Conservation (phyloP, 2,888 invertebrate species). For the Nemotelus nigrinus region DNA sequence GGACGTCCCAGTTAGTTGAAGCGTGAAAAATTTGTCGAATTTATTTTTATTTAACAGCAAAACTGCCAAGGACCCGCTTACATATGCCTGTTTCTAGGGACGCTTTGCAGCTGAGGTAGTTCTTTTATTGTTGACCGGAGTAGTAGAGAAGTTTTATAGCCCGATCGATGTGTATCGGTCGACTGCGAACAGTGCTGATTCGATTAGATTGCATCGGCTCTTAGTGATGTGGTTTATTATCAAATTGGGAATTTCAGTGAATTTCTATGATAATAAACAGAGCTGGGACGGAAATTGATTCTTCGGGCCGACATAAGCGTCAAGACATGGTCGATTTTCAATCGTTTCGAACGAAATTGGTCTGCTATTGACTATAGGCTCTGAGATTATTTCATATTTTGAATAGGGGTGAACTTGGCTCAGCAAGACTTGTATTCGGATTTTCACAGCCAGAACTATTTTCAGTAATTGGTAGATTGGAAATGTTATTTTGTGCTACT, state of each 20-base stretch:
- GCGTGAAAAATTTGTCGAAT: conserved; percentile 47
- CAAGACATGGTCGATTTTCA: conserved; percentile 19
- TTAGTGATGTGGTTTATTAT: conserved; percentile 41
- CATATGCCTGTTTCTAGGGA: conserved; percentile 8
- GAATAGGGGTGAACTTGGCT: background rate
- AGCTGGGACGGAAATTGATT: conserved; percentile 43
- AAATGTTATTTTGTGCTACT: conserved; percentile 32
- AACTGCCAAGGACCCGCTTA: conserved; percentile 20
- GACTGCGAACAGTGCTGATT: conserved; percentile 13
- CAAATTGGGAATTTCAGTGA: conserved; percentile 41
- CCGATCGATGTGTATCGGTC: background rate
- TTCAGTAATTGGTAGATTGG: conserved; percentile 30
- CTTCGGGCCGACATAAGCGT: background rate
- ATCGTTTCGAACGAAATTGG: conserved; percentile 36
- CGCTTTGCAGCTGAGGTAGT: conserved; percentile 5
- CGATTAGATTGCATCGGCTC: conserved; percentile 28
- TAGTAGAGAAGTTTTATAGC: background rate
- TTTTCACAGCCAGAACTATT: conserved; percentile 2
- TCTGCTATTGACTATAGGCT: background rate
- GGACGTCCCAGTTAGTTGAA: conserved; percentile 43
- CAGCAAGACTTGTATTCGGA: background rate
- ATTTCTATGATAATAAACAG: conserved; percentile 44
- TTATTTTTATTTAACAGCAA: conserved; percentile 45
- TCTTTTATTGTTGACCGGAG: background rate
- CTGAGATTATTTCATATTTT: background rate